Conservation (phyloP, 2,113 vertebrate genomes). For the Lamprologus lemairii region DNA sequence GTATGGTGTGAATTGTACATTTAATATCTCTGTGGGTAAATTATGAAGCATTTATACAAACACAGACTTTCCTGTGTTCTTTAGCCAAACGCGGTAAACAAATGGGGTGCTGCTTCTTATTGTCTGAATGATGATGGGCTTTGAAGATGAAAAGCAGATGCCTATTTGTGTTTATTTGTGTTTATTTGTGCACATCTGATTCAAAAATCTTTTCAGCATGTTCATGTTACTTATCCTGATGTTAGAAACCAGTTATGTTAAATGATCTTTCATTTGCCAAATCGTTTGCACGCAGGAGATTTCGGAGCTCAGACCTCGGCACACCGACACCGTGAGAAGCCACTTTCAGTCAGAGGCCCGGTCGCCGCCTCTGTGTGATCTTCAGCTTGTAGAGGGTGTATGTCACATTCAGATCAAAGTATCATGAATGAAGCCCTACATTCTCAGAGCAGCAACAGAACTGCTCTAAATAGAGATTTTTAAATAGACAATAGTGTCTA, state of each 20-base stretch:
- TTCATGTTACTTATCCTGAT: background rate
- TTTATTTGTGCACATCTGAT: slow-evolving; percentile 7
- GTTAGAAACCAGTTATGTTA: background rate
- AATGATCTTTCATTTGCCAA: background rate
- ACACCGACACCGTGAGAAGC: background rate
- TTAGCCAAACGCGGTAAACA: background rate
- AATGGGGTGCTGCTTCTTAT: background rate
- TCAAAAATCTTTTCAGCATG: background rate
- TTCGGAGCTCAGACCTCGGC: background rate
- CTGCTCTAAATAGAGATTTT: slow-evolving; percentile 53
- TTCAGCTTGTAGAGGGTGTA: background rate
- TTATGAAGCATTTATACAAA: background rate
- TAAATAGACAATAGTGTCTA: slow-evolving; percentile 54
- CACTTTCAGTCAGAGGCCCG: background rate
- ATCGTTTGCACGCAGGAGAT: background rate
- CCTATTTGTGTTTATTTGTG: background rate
- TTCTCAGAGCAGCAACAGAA: slow-evolving; percentile 20
- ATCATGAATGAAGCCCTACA: slow-evolving; percentile 22
- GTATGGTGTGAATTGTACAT: background rate
- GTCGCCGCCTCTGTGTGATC: background rate
- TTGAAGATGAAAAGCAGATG: slow-evolving; percentile 26
- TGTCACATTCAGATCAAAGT: slow-evolving; percentile 23
- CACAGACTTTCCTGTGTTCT: background rate
- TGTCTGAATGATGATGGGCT: background rate
- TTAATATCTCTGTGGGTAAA: background rate